Base-by-base conservation (phyloP, 1,140 invertebrate genomes). In the Neoseiulus cucumeris region DNA sequence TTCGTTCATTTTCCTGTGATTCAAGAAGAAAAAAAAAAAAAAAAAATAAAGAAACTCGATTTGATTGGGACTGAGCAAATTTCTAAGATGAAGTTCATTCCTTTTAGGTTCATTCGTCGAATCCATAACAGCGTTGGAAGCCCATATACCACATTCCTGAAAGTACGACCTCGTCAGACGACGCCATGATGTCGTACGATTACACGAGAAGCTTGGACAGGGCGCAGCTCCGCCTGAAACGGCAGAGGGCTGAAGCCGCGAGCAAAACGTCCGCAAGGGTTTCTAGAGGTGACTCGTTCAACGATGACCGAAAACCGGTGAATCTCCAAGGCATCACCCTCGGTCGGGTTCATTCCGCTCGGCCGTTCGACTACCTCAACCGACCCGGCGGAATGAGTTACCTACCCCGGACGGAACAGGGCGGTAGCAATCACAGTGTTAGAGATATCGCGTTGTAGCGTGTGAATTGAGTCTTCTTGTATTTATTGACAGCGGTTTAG, bases 201-300 rank as follows among this genome's bases (percentile, higher is more conserved):
- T 59, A 59, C 22, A 59, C 51, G 51, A 25, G 51, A 14, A 59
- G 51, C 33, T 25, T 59, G 33, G 51, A 59, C 51, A 17, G 51
- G 9, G 51, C 51, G 4, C 14, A 59, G 51, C 51, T 59, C 14
- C 51, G 51, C 14, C 14, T 59, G 12, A 59, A 59, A 20, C 51
- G 51, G 9, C 51, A 59, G 14, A 25, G 33, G 9, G 25, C 51
- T 9, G 51, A 59, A 59, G 14, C 51, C 4, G 33, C 33, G 33
- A 39, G 33, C 9, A 39, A 39, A 39, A 9, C 33, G 9, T 39
- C 33, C 4, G 33, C 33, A 9, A 39, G 33, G 9, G 33, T 39
- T 9, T 39, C 33, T 9, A 39, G 33, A 39, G 33, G 33, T 4
- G 33, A 25, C 22, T 25, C 51, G 22, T 59, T 25, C 51, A 47